These are phyloP conservation scores for Paramormyrops kingsleyae DNA, from an alignment of 2,113 vertebrate genomes.

Conservation along the genomic window DNA sequence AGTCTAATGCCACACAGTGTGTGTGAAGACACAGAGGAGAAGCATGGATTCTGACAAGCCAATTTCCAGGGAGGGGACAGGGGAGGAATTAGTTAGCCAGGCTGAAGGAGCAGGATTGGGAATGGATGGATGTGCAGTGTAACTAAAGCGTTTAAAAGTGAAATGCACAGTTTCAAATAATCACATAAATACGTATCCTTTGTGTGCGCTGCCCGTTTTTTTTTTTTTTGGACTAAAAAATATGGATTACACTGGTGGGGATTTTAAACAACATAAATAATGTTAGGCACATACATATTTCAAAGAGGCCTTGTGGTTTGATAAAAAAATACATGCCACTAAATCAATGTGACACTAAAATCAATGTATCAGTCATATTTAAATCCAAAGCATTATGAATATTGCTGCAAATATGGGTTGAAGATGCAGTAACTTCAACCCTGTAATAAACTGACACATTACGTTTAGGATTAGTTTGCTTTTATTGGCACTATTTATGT, in stretches of 20 bases:
- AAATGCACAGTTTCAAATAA: slow-evolving; percentile 5
- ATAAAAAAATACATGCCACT: neutral
- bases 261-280: slow-evolving; percentile 4
- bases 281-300: neutral
- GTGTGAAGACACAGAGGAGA: neutral
- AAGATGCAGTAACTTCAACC: neutral
- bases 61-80: neutral
- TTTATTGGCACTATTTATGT: neutral
- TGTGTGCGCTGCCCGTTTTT: neutral
- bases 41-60: neutral
- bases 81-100: neutral
- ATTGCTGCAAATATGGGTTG: neutral
- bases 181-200: neutral
- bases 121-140: neutral
- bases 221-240: neutral
- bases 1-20: neutral
- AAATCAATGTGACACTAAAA: slow-evolving; percentile 6
- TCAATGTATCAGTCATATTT: slow-evolving; percentile 11
- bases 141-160: slow-evolving; percentile 1
- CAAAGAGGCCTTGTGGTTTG: slow-evolving; percentile 2
- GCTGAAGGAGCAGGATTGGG: neutral
- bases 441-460: neutral
- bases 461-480: neutral
- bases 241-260: neutral
- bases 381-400: neutral